phyloP scores from a whole-genome alignment of 2,113 vertebrate species.

The Phoenicopterus ruber region DNA sequence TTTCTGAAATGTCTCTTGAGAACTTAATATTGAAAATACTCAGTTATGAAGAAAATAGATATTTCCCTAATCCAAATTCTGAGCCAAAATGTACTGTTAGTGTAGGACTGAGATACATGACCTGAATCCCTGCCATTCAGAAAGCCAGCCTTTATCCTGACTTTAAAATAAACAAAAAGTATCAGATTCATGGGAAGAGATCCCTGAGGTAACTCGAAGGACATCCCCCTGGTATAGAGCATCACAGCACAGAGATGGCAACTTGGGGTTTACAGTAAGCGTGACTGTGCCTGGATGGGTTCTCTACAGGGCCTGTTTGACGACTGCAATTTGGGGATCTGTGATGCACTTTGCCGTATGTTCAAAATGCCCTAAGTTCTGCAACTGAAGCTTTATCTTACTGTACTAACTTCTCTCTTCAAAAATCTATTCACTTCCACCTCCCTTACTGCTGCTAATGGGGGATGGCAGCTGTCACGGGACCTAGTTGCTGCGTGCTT shows the following conservation, averaged over 20 bases:
- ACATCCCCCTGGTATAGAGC: not conserved
- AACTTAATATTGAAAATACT: not conserved
- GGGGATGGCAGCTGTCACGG: not conserved
- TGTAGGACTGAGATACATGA: rapidly evolving
- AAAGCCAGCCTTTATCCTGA: not conserved
- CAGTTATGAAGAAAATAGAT: too few species aligned
- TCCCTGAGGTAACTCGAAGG: not conserved
- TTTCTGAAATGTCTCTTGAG: not conserved
- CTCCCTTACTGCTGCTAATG: not conserved
- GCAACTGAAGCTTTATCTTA: not conserved
- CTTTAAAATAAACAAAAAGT: not conserved
- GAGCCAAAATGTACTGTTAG: not conserved
- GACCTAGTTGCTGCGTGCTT: not conserved
- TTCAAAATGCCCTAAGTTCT: not conserved
- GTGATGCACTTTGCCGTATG: not conserved
- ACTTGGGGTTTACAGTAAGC: not conserved
- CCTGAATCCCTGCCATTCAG: not conserved
- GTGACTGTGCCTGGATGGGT: not conserved
- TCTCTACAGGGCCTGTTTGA: not conserved
- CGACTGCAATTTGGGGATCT: not conserved
- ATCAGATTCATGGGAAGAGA: not conserved
- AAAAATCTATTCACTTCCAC: not conserved
- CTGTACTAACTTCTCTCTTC: not conserved
- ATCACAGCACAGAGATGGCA: not conserved
- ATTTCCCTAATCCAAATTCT: not conserved